These are phyloP conservation scores for Phaonia tiefii DNA, from an alignment of 2,888 invertebrate species.

Conservation along the genomic window DNA sequence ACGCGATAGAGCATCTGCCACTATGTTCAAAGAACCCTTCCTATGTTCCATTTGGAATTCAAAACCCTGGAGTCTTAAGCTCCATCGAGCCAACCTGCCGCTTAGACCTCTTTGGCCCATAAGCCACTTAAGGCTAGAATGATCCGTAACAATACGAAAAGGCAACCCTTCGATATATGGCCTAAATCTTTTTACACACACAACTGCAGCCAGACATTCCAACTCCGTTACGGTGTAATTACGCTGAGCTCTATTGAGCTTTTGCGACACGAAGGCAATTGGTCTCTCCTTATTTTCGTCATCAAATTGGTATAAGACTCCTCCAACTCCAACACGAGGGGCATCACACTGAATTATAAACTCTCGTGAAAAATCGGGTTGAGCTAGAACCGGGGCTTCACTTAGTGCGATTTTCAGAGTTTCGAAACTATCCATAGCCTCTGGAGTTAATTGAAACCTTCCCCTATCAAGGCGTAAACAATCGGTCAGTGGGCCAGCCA, in stretches of 20 bases:
- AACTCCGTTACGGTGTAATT: slow-evolving; percentile 41
- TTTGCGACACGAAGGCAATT: slow-evolving; percentile 31
- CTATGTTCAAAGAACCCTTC: no score
- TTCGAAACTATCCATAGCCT: no score
- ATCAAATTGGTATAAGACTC: background rate
- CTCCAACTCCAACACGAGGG: no score
- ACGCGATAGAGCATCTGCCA: slow-evolving; percentile 3
- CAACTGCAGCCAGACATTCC: slow-evolving; percentile 39
- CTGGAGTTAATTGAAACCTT: no score
- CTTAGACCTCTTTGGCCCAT: slow-evolving; percentile 40
- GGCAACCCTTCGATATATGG: slow-evolving; percentile 44
- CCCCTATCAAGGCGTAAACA: no score
- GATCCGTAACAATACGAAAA: slow-evolving; percentile 46
- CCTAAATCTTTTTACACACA: slow-evolving; percentile 22
- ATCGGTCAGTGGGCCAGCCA: no score
- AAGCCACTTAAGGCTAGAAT: slow-evolving; percentile 44
- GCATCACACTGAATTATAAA: slow-evolving; percentile 14
- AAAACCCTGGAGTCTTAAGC: no score
- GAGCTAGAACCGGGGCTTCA: slow-evolving; percentile 41
- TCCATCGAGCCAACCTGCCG: no score
- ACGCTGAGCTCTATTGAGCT: slow-evolving; percentile 16
- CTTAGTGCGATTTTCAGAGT: no score
- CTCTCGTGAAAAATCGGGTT: slow-evolving; percentile 13
- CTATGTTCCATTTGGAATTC: no score
- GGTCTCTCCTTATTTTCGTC: background rate